A percentile compares a stretch with the other conserved stretches of the same genome.
Evolutionary conservation across 2,888 invertebrate species (phyloP).

Genomic region (Yponomeuta sedellus): DNA sequence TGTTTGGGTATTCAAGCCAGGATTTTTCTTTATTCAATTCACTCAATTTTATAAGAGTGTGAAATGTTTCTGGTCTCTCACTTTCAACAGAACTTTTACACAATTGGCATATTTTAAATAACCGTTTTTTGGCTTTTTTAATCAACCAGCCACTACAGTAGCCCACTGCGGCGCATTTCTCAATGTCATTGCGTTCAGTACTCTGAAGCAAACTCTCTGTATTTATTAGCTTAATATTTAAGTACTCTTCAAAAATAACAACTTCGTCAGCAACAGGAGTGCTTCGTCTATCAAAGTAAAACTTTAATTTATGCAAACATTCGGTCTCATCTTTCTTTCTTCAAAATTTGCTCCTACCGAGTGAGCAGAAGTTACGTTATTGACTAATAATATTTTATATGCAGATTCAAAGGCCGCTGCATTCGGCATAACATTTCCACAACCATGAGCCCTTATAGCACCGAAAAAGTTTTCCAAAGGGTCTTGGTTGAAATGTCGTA

Average conservation of each 20-base stretch:
- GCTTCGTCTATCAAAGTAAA: background rate
- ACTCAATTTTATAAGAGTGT: slow-evolving; percentile 15
- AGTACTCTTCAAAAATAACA: slow-evolving; percentile 15
- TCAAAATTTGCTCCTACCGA: slow-evolving; percentile 21
- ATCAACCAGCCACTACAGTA: no score
- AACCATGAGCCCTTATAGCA: slow-evolving; percentile 23
- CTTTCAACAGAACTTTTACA: slow-evolving; percentile 18
- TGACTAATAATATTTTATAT: slow-evolving; percentile 18
- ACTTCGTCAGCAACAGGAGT: background rate
- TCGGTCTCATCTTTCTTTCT: slow-evolving; percentile 20
- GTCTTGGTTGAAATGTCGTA: slow-evolving; percentile 23
- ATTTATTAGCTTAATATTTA: slow-evolving; percentile 17
- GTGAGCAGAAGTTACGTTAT: no score
- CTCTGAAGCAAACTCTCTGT: slow-evolving; percentile 16
- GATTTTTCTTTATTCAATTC: slow-evolving; percentile 15
- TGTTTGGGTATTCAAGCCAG: slow-evolving; percentile 18
- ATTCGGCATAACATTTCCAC: slow-evolving; percentile 19
- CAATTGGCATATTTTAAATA: slow-evolving; percentile 8
- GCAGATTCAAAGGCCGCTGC: slow-evolving; percentile 14
- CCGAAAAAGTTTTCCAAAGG: slow-evolving; percentile 24
- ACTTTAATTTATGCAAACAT: slow-evolving; percentile 21
- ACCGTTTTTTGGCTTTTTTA: background rate
- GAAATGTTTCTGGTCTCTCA: slow-evolving; percentile 15
- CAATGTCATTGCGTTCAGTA: slow-evolving; percentile 11
- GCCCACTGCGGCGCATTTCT: slow-evolving; percentile 15